Base-by-base conservation (phyloP, 2,797 vertebrate genomes). In the Peromyscus attwateri region DNA sequence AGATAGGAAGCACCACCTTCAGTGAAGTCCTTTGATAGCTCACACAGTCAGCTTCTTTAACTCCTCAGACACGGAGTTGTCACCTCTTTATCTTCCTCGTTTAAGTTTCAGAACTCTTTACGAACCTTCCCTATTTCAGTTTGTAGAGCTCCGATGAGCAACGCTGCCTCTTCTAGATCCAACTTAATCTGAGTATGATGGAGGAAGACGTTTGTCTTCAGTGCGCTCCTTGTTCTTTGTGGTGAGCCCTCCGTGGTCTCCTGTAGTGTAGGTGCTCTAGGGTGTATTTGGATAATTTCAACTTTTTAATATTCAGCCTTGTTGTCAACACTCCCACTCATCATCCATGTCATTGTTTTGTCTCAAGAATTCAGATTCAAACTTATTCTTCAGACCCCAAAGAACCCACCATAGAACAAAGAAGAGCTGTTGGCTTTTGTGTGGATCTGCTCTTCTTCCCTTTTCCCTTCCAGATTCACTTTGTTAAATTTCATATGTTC, bases 401-500 rank as follows among this genome's bases (percentile, higher is more conserved):
- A 25, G 57, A 34, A 55, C 25, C 81, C 0, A 1, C 4, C 2
- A 60, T 66, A 46, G 57, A 82, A 27, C 5, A 29, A 76, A 49
- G n/a, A 49, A 66, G 73, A 25, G 43, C 49, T 82, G 1, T 37
- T 52, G 16, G 37, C 23, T 64, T 31, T 17, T 5, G 43, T 49
- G 12, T 5, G 13, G 52, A 29, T 37, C 40, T 34, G 0, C n/a
- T 73, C 17, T 34, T 57, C n/a, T 16, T 75, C 27, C 62, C 66
- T 27, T 16, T 75, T 17, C 49, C 57, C 91, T 43, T 57, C 68
- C 77, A 55, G 80, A 87, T 89, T 94, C 57, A 29, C 84, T 83
- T 89, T 76, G 88, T 95, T 92, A 88, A 94, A 55, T 92, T 87
- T 82, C 92, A 94, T 68, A 57, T 40, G 46, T 87, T 73, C 16